phyloP scores from a whole-genome alignment of 64 coral and sea anemone genomes.

The Trachythela sp. region DNA sequence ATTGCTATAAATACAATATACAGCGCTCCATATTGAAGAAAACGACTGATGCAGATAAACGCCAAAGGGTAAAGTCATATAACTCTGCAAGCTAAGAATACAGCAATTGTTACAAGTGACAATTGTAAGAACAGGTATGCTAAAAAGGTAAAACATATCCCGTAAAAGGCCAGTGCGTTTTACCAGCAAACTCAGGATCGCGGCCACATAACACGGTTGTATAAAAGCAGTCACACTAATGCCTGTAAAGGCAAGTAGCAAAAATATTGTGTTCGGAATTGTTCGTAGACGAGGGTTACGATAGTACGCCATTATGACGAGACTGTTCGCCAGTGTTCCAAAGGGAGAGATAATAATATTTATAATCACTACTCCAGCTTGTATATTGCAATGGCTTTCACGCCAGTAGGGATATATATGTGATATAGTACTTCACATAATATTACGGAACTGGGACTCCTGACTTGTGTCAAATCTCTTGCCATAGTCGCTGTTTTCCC shows the following conservation, averaged over 20 bases:
- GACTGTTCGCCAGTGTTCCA: neutral
- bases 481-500: no score
- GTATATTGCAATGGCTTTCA: no score
- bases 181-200: neutral
- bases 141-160: neutral
- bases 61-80: neutral
- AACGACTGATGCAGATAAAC: neutral
- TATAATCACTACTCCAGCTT: no score
- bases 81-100: neutral
- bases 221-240: neutral
- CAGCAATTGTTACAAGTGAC: neutral
- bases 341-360: neutral
- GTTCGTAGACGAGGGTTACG: neutral
- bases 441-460: no score
- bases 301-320: neutral
- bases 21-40: neutral
- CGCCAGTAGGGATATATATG: no score
- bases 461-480: no score
- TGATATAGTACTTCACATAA: no score
- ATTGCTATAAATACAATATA: neutral
- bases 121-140: neutral
- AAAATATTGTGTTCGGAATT: neutral
- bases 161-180: neutral
- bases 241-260: neutral
- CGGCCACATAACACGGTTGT: neutral